Evolutionary conservation across 2,797 vertebrate species (phyloP), one percentile per base, ranked within the genome.

Genomic region (Mallotus villosus): DNA sequence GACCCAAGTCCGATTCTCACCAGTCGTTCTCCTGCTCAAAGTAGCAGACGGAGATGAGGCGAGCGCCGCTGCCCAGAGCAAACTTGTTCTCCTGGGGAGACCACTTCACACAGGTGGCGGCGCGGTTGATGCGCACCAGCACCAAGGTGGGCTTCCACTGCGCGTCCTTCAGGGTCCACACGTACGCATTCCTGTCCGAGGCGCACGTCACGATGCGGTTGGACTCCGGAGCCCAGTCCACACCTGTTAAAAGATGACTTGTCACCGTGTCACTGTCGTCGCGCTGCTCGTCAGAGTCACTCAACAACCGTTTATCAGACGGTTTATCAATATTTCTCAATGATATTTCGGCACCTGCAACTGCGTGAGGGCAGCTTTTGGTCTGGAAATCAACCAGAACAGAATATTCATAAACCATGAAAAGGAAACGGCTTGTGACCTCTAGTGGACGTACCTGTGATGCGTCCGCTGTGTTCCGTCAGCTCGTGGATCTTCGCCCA

Each of bases 11-110:
- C 2, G 3, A 6, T 19, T 22, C 88, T 90, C 69, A 94, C 91
- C 94, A 94, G 82, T 93, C 87, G 0, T 94, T 94, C 84, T 94
- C 92, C 78, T 94, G 90, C 85, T 95, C 94, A 78, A 94, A 96
- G 88, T 92, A 94, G 83, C 95, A 96, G 78, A 95, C 91, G 14
- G 95, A 93, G 90, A 95, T 94, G 68, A 95, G 90, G 69, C 92
- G 91, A 61, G 94, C 94, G 46, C 89, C 94, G 4, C 93, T 95
- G 74, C 95, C 94, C 76, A 91, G 78, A 7, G 94, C 93, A 4
- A 94, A 93, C 90, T 94, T 87, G 74, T 94, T 95, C 82, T 93
- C 94, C 76, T 74, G 82, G 0, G 94, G 92, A 1, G 93, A 93
- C 91, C 89, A 83, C 82, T 93, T 93, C 55, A 94, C 93, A 57